Conservation (phyloP, 2,797 vertebrate genomes). For the Rhinella marina region DNA sequence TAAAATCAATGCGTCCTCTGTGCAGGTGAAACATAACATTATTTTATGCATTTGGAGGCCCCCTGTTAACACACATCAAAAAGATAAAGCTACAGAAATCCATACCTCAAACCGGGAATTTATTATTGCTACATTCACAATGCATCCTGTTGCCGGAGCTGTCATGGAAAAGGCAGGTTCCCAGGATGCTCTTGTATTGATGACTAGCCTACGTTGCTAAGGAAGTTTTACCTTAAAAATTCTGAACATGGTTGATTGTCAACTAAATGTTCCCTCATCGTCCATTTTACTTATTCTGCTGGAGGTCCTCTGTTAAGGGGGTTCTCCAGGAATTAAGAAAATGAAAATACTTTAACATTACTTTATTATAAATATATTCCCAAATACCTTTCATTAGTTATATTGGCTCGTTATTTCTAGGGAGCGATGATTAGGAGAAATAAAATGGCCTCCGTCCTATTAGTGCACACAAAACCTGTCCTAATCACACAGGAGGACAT, state of each 20-base stretch:
- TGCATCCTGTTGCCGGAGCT: background rate
- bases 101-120: background rate
- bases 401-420: too few species aligned
- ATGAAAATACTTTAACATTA: too few species aligned
- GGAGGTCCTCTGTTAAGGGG: too few species aligned
- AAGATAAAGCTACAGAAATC: slow-evolving; percentile 27
- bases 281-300: too few species aligned
- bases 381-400: too few species aligned
- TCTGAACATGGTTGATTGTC: background rate
- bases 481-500: too few species aligned
- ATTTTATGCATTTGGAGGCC: slow-evolving; percentile 4
- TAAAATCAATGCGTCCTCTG: slow-evolving; percentile 37
- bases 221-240: background rate
- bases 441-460: too few species aligned
- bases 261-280: background rate
- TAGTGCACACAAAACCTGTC: too few species aligned
- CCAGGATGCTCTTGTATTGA: background rate
- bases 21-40: slow-evolving; percentile 13
- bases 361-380: too few species aligned
- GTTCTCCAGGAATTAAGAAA: too few species aligned
- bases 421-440: too few species aligned
- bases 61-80: slow-evolving; percentile 23
- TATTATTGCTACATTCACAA: slow-evolving; percentile 14
- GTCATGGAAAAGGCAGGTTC: background rate
- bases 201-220: background rate